phyloP scores from a whole-genome alignment of 2,797 vertebrate genomes.

The Zalophus californianus region DNA sequence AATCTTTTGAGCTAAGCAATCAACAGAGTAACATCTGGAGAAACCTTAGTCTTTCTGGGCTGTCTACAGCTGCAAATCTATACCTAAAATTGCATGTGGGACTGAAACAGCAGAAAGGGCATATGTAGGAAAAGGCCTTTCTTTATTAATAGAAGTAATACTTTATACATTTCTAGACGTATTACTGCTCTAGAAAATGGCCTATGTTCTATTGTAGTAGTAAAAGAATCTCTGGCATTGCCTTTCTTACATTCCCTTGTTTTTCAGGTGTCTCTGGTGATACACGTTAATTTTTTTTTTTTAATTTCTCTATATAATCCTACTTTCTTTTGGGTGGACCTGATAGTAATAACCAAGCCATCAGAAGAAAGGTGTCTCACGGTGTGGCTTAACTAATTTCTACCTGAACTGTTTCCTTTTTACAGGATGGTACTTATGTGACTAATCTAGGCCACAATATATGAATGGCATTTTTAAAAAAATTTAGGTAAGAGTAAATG shows the following conservation, averaged over 20 bases:
- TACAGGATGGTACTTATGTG: background rate
- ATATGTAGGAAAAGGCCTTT: background rate
- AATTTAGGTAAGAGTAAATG: conserved; percentile 58
- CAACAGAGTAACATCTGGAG: background rate
- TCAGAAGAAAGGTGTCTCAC: background rate
- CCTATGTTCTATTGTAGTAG: background rate
- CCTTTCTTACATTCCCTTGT: background rate
- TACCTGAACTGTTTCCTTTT: background rate
- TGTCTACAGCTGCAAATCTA: background rate
- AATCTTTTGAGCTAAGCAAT: background rate
- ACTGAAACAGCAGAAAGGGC: background rate
- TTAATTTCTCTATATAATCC: background rate
- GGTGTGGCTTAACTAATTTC: background rate
- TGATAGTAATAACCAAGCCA: background rate
- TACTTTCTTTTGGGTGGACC: background rate
- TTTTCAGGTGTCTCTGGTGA: conserved; percentile 14
- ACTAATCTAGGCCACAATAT: background rate
- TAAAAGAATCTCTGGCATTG: background rate
- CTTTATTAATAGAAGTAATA: background rate
- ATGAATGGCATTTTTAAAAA: background rate
- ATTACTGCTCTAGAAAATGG: background rate
- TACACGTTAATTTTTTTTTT: background rate
- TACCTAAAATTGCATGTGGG: background rate
- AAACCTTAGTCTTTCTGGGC: background rate
- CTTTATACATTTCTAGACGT: background rate